Evolutionary conservation across 2,113 vertebrate species (phyloP), one percentile per base, ranked within the genome.

Genomic region (Xenopus borealis): DNA sequence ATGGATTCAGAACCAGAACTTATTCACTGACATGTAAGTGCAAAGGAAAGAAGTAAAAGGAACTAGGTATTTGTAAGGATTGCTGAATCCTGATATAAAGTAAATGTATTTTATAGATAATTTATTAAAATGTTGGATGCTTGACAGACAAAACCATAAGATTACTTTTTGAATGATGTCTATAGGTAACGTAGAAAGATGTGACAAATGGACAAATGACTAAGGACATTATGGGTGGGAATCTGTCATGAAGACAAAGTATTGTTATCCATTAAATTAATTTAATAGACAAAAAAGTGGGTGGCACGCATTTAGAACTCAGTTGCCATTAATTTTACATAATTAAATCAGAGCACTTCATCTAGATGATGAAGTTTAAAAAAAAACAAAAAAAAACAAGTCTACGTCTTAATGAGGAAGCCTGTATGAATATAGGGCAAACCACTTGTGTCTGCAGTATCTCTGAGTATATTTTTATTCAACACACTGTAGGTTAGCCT

Each of bases 1-100:
- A 0, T 78, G 87, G 0, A 77, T 82, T 2, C 91, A 95, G 69
- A 72, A 58, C 0, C 86, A 88, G 14, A 91, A 91, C 66, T 91
- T 81, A 0, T 97, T 96, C 72, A 83, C 82, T 0, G 97, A 99
- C 88, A 90, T 50, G 97, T 98, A 87, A 89, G 88, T 91, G 69
- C 62, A 0, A 55, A 27, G 23, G 1, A 27, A 27, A n/a, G 16
- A 16, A 16, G 8, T 2, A 55, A 16, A 55, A 16, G 1, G 53
- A 2, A 1, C 53, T n/a, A 18, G 52, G 13, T 5, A n/a, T 3
- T 55, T 9, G 16, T 55, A 13, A 50, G 33, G 8, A 40, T 50
- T 50, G 14, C 47, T 50, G 16, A n/a, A 55, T 27, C 23, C 23
- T 27, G 23, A 27, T 27, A 27, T 16, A 50, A 12, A 50, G 14